phyloP scores from a whole-genome alignment of 2,888 invertebrate genomes.

The Machimus rusticus region DNA sequence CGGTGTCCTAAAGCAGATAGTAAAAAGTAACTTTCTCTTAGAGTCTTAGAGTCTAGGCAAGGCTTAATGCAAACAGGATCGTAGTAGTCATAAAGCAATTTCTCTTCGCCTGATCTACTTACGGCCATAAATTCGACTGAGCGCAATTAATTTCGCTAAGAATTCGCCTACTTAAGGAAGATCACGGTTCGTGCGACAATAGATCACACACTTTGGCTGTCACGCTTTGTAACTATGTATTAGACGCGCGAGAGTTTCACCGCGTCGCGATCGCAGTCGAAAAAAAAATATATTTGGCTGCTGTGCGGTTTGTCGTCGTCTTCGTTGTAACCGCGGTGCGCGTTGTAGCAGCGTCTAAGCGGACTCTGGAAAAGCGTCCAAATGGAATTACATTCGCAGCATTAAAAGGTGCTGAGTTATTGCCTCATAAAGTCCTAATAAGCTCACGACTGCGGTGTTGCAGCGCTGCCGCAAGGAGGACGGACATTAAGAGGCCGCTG shows the following conservation, averaged over 20 bases:
- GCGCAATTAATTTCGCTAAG: neutral
- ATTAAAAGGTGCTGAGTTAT: slow-evolving; percentile 33
- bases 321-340: neutral
- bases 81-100: neutral
- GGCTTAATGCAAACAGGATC: neutral
- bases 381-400: neutral
- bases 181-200: neutral
- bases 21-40: neutral
- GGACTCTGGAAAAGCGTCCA: neutral
- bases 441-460: slow-evolving; percentile 34
- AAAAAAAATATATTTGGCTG: neutral
- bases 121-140: neutral
- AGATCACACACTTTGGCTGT: neutral
- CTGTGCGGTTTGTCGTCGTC: neutral
- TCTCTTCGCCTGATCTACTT: neutral
- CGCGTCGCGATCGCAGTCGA: neutral
- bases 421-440: slow-evolving; percentile 39
- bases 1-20: neutral
- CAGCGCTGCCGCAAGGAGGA: neutral
- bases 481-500: neutral
- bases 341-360: neutral
- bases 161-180: neutral
- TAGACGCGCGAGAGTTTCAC: neutral
- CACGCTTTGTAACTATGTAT: neutral
- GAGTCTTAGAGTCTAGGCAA: neutral